phyloP scores from a whole-genome alignment of 2,888 invertebrate genomes.

The Archips crataeganus region DNA sequence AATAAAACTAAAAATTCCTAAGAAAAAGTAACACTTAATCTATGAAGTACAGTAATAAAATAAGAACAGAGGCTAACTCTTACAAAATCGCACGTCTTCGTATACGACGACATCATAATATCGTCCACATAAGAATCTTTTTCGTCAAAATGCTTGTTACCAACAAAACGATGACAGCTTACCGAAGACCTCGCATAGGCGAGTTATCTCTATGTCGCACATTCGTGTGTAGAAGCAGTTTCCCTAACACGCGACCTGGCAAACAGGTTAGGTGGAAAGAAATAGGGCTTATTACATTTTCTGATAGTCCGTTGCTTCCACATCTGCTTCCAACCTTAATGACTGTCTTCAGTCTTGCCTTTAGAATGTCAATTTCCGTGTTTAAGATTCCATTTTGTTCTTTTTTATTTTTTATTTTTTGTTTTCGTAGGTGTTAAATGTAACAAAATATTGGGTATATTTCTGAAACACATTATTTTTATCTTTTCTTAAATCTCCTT shows the following conservation, averaged over 20 bases:
- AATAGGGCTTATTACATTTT: conserved; percentile 41
- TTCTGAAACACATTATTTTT: too few relatives aligned
- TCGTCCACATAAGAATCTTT: background rate
- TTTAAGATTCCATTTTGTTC: too few relatives aligned
- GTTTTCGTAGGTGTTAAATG: too few relatives aligned
- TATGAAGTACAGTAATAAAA: background rate
- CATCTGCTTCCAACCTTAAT: background rate
- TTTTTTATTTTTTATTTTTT: background rate
- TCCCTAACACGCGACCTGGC: conserved; percentile 55
- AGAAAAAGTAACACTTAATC: background rate
- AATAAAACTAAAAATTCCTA: background rate
- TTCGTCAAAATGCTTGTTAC: conserved; percentile 19
- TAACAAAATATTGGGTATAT: too few relatives aligned
- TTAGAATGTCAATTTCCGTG: background rate
- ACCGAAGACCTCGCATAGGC: conserved; percentile 14
- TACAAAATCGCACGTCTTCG: background rate
- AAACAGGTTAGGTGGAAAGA: conserved; percentile 55
- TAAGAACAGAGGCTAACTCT: background rate
- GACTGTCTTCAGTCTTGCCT: background rate
- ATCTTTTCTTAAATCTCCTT: too few relatives aligned
- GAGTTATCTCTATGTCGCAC: conserved; percentile 46
- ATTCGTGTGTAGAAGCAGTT: conserved; percentile 58
- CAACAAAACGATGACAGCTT: conserved; percentile 13
- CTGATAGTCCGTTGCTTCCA: conserved; percentile 13
- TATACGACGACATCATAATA: background rate